A percentile compares a stretch with the other conserved stretches of the same genome.
phyloP scores from a whole-genome alignment of 2,797 vertebrate genomes.

The Schizothorax lantsangensis region DNA sequence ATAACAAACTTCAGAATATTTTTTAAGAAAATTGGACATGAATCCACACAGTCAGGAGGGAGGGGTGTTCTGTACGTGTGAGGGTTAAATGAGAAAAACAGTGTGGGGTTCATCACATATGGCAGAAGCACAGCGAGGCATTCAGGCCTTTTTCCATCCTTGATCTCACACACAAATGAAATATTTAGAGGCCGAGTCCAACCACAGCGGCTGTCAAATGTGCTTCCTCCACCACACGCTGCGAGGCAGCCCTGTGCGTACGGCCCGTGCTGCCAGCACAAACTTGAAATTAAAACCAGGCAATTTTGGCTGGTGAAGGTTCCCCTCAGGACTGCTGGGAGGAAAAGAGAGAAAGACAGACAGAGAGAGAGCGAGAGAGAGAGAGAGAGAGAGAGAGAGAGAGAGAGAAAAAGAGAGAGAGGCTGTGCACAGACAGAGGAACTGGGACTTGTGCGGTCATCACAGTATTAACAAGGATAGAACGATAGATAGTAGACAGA shows the following conservation, averaged over 20 bases:
- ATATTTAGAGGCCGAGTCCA: slow-evolving; percentile 60
- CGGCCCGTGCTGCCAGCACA: slow-evolving; percentile 28
- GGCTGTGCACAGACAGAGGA: slow-evolving; percentile 56
- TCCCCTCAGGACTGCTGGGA: slow-evolving; percentile 64
- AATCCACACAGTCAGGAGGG: not conserved
- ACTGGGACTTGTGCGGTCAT: slow-evolving; percentile 66
- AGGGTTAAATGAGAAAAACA: slow-evolving; percentile 71
- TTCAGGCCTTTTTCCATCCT: slow-evolving; percentile 55
- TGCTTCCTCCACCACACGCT: slow-evolving; percentile 55
- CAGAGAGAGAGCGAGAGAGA: not conserved
- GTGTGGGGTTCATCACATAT: slow-evolving; percentile 64
- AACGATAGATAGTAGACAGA: not conserved
- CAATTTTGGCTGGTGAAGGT: slow-evolving; percentile 54
- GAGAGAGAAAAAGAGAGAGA: not conserved
- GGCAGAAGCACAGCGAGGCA: slow-evolving; percentile 47
- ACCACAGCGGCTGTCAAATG: slow-evolving; percentile 40
- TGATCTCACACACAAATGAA: slow-evolving; percentile 59
- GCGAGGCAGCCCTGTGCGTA: slow-evolving; percentile 61
- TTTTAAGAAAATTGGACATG: not conserved
- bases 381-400: not conserved
- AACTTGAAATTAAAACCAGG: slow-evolving; percentile 63
- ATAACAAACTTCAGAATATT: not conserved
- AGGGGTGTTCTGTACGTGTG: not conserved
- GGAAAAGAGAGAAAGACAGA: slow-evolving; percentile 39
- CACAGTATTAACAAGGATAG: slow-evolving; percentile 66